A percentile compares a stretch with the other conserved stretches of the same genome.
Conservation (phyloP, 2,888 invertebrate genomes). For the Nyleta sp. region DNA sequence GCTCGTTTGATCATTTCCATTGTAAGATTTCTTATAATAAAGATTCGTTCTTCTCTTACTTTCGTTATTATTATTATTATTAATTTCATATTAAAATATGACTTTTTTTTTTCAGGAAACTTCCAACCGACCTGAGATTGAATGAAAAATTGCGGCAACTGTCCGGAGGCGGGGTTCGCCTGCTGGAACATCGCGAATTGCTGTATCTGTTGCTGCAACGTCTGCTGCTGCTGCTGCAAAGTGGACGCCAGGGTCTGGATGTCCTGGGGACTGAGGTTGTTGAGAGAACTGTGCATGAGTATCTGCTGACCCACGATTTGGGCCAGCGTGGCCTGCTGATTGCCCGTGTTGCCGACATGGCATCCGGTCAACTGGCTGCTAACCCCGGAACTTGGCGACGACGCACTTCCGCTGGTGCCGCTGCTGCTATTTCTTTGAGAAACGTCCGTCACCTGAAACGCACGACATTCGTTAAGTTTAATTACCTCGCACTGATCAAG, state of each 20-base stretch:
- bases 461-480: neutral
- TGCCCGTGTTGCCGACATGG: slow-evolving; percentile 75
- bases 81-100: too few relatives aligned
- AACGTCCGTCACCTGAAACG: slow-evolving; percentile 82
- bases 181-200: slow-evolving; percentile 65
- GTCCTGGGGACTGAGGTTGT: slow-evolving; percentile 77
- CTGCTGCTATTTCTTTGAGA: slow-evolving; percentile 83
- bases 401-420: slow-evolving; percentile 82
- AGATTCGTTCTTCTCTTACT: too few relatives aligned
- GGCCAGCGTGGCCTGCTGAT: slow-evolving; percentile 79
- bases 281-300: slow-evolving; percentile 79
- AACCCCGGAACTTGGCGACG: slow-evolving; percentile 83
- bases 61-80: too few relatives aligned
- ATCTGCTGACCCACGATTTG: slow-evolving; percentile 81
- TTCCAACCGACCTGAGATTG: slow-evolving; percentile 87
- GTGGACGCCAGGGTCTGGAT: slow-evolving; percentile 84
- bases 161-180: slow-evolving; percentile 78
- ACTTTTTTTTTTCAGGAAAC: neutral
- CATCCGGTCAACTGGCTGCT: slow-evolving; percentile 82
- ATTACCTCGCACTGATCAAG: too few relatives aligned
- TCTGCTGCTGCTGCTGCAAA: slow-evolving; percentile 86
- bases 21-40: too few relatives aligned
- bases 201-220: slow-evolving; percentile 85
- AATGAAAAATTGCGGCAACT: slow-evolving; percentile 87
- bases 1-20: too few relatives aligned